A percentile compares a stretch with the other conserved stretches of the same genome.
phyloP scores from a whole-genome alignment of 2,797 vertebrate genomes.

The Sphenopsis melanotis region DNA sequence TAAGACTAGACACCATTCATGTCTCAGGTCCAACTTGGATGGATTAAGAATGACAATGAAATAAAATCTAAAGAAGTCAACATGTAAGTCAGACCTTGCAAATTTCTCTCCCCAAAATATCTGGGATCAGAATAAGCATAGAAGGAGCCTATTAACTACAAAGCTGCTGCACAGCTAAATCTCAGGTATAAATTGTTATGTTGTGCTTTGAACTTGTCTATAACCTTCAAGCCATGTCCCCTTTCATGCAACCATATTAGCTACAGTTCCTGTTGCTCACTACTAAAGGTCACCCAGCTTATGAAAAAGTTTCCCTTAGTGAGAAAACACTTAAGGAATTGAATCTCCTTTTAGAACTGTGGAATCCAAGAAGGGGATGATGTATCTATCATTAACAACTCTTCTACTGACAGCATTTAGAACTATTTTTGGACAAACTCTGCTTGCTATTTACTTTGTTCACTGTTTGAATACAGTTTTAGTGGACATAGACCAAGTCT shows the following conservation, averaged over 20 bases:
- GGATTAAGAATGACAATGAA: not conserved
- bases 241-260: not conserved
- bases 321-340: not conserved
- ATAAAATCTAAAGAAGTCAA: not conserved
- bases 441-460: not conserved
- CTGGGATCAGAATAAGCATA: not conserved
- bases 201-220: not conserved
- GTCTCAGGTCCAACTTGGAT: not conserved
- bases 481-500: slow-evolving; percentile 28
- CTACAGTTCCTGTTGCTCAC: not conserved
- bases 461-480: slow-evolving; percentile 16
- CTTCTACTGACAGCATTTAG: not conserved
- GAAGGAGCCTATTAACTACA: not conserved
- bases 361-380: not conserved
- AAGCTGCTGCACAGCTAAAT: not conserved
- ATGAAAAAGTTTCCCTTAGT: not conserved
- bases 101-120: not conserved
- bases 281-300: not conserved
- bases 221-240: not conserved
- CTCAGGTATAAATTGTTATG: not conserved
- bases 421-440: not conserved
- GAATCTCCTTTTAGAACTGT: not conserved
- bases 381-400: not conserved
- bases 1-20: not conserved
- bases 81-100: not conserved